Evolutionary conservation across 2,113 vertebrate species (phyloP).

Genomic region (Sterrhoptilus dennistouni): DNA sequence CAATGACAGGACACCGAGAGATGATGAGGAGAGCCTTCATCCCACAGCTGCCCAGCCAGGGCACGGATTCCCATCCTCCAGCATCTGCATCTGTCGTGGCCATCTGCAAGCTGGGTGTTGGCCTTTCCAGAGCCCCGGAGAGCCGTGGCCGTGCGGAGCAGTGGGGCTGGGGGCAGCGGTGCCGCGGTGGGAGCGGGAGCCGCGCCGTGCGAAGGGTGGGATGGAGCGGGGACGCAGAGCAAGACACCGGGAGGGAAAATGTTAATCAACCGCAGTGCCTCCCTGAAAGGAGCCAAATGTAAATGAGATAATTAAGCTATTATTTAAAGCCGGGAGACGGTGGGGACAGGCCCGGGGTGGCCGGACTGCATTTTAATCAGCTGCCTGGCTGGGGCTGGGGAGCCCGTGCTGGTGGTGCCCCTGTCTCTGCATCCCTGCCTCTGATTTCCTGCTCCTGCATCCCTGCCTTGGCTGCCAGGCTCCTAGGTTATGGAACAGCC

Average conservation of each 20-base stretch:
- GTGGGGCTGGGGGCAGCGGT: neutral
- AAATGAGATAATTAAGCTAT: slow-evolving; percentile 79
- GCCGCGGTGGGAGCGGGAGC: neutral
- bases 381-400: slow-evolving; percentile 45
- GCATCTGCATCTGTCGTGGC: neutral
- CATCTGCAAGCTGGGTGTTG: neutral
- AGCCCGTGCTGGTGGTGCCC: neutral
- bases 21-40: slow-evolving; percentile 23
- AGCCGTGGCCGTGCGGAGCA: rapidly evolving
- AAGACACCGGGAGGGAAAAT: slow-evolving; percentile 68
- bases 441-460: neutral
- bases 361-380: slow-evolving; percentile 61
- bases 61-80: neutral
- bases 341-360: slow-evolving; percentile 56
- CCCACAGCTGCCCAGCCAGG: neutral
- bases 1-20: neutral
- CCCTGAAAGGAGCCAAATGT: slow-evolving; percentile 75
- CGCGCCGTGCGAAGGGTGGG: neutral
- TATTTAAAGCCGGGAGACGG: slow-evolving; percentile 74
- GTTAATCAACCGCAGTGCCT: slow-evolving; percentile 70
- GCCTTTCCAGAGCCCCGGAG: neutral
- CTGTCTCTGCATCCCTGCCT: neutral
- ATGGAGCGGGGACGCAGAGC: neutral
- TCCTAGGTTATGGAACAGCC: rapidly evolving
- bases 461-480: neutral